Evolutionary conservation across 2,113 vertebrate species (phyloP).

Genomic region (Ctenodactylus gundi): DNA sequence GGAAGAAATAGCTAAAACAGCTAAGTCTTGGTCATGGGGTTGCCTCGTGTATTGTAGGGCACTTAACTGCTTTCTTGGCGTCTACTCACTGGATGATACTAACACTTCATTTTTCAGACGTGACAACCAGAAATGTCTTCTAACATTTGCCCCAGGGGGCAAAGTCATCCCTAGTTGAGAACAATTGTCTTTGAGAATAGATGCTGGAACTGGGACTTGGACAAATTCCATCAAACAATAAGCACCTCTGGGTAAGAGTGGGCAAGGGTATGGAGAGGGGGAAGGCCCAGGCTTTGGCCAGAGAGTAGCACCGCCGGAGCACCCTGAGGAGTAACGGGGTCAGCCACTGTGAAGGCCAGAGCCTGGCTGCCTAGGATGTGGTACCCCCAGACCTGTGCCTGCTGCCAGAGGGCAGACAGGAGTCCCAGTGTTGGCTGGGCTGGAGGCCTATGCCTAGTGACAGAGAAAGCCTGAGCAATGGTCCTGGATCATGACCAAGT

Average conservation of each 20-base stretch:
- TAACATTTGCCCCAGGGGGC: neutral
- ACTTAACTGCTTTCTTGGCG: neutral
- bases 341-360: no score
- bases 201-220: neutral
- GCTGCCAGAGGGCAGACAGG: neutral
- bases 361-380: neutral
- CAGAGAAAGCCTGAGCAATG: neutral
- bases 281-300: neutral
- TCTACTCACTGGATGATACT: neutral
- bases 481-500: neutral
- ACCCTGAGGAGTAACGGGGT: accelerated
- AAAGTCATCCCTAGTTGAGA: neutral
- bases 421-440: neutral
- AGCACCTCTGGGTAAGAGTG: no score
- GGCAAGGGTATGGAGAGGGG: neutral
- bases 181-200: neutral
- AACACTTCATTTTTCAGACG: neutral
- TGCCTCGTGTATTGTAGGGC: neutral
- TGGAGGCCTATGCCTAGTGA: no score
- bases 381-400: no score
- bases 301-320: neutral
- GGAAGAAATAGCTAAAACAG: no score
- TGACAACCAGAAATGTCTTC: neutral
- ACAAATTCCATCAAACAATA: neutral
- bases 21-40: accelerated